Base-by-base conservation (phyloP, 2,113 vertebrate genomes). In the Aviceda subcristata region DNA sequence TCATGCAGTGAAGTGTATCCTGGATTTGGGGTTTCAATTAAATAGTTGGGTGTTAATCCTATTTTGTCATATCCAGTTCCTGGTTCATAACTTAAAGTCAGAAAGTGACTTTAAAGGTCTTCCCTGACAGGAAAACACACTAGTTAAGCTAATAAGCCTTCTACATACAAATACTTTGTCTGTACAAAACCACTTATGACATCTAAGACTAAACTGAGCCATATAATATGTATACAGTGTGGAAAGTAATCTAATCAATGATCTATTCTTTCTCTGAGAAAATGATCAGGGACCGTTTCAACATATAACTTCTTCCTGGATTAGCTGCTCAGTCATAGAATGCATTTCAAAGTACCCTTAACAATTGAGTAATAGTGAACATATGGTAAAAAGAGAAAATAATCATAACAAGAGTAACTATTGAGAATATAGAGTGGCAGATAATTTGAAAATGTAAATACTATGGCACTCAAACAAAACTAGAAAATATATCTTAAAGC, bases 361-460 rank as follows among this genome's bases (percentile, higher is more conserved):
- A 77, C 51, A 75, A 48, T 26, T 34, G 38, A 94, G 56, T 64
- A 91, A 86, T 69, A 87, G 38, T 75, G 85, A 96, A 68, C 79
- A 88, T 84, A 82, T 30, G 41, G 53, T 88, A 82, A 91, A 92
- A 96, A 78, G 62, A 82, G 14, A 77, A 76, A 94, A 83, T 87
- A 92, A 94, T 55, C n/a, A 43, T 81, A 92, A 82, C 34, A 63
- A 38, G 63, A 86, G 12, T 75, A 72, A 91, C 62, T 87, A 57
- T 57, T 69, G 85, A 89, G 56, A 64, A 81, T 71, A 71, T 36
- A 92, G 17, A 72, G 23, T 39, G 79, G 45, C 55, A 91, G 46
- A 39, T 71, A 90, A 82, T 69, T 67, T 82, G 23, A 78, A 91
- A 92, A 81, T 45, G 26, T 74, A 73, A 80, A 88, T 86, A 77